phyloP scores from a whole-genome alignment of 2,888 invertebrate species.

The Leucoptera coffeella region DNA sequence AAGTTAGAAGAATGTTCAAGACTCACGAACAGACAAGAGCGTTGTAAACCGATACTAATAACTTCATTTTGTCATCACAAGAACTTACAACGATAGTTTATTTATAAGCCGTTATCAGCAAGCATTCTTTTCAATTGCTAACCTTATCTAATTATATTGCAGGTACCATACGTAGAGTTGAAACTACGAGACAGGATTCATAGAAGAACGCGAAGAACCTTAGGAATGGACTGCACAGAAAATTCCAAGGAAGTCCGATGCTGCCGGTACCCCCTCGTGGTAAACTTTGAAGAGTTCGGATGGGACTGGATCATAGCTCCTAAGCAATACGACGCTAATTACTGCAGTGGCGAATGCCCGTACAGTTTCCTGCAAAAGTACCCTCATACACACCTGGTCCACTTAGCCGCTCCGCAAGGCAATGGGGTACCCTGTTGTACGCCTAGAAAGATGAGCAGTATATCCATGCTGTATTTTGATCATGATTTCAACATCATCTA shows the following conservation, averaged over 20 bases:
- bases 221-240: slow-evolving; percentile 80
- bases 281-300: slow-evolving; percentile 92
- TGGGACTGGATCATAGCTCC: slow-evolving; percentile 99
- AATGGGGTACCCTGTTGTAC: slow-evolving; percentile 89
- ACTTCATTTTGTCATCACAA: no score
- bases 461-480: slow-evolving; percentile 90
- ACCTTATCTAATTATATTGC: slow-evolving; percentile 14
- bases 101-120: no score
- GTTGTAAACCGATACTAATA: no score
- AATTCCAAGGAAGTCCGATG: slow-evolving; percentile 76
- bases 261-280: slow-evolving; percentile 88
- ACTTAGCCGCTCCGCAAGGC: slow-evolving; percentile 69
- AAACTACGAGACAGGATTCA: slow-evolving; percentile 43
- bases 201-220: slow-evolving; percentile 68
- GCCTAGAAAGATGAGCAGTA: slow-evolving; percentile 79
- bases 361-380: slow-evolving; percentile 81
- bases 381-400: slow-evolving; percentile 83
- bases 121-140: slow-evolving; percentile 1
- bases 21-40: no score
- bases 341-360: slow-evolving; percentile 93
- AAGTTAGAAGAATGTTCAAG: no score
- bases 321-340: slow-evolving; percentile 89
- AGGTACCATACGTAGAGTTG: slow-evolving; percentile 50
- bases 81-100: no score
- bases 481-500: slow-evolving; percentile 81